Conservation (phyloP, 2,113 vertebrate genomes). For the human (Homo sapiens) region GRCh38 chr1:6741501-6742000, state of each 20-base stretch:
- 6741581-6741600: background rate
- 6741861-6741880: too few species aligned
- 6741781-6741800: background rate
- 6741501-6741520: background rate
- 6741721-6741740: background rate
- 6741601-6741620: background rate
- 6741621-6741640: rapidly evolving
- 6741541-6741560: background rate
- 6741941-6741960: too few species aligned
- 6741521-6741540: background rate
- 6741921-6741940: too few species aligned
- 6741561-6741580: background rate
- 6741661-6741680: too few species aligned
- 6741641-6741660: background rate
- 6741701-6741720: background rate
- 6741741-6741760: background rate
- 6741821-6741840: rapidly evolving
- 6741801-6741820: background rate
- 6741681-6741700: background rate
- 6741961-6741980: too few species aligned
- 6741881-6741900: too few species aligned
- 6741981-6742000: too few species aligned
- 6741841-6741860: too few species aligned
- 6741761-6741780: background rate
- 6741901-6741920: too few species aligned